Evolutionary conservation across 2,113 vertebrate genomes (phyloP).

Genomic region (Balaenoptera acutorostrata): DNA sequence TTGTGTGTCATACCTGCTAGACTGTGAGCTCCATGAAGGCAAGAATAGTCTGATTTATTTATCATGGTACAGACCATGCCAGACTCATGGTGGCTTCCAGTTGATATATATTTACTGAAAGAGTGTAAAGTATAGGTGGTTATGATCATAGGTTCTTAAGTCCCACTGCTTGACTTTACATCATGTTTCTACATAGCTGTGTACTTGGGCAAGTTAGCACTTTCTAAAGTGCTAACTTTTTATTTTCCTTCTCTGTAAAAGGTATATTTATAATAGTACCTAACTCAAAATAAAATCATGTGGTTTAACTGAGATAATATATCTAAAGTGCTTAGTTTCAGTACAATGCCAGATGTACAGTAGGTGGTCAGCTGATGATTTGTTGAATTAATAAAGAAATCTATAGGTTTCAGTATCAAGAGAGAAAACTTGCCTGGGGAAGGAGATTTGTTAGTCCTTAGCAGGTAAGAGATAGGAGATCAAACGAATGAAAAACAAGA

Average conservation of each 20-base stretch:
- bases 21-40: not conserved
- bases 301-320: not conserved
- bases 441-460: not conserved
- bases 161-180: not conserved
- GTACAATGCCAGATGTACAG: not conserved
- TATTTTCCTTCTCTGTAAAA: not conserved
- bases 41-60: not conserved
- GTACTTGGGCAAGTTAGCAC: not conserved
- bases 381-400: not conserved
- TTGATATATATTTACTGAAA: not conserved
- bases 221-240: not conserved
- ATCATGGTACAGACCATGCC: not conserved
- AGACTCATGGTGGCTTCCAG: not conserved
- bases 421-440: not conserved
- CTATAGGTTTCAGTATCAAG: not conserved
- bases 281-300: not conserved
- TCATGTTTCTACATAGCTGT: not conserved
- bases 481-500: not conserved
- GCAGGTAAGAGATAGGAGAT: not conserved
- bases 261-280: not conserved
- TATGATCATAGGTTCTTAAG: not conserved
- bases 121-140: not conserved
- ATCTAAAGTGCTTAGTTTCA: not conserved
- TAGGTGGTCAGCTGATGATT: not conserved
- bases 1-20: not conserved